Evolutionary conservation across 2,113 vertebrate species (phyloP).

Genomic region (Cyphomyrus discorhynchus): DNA sequence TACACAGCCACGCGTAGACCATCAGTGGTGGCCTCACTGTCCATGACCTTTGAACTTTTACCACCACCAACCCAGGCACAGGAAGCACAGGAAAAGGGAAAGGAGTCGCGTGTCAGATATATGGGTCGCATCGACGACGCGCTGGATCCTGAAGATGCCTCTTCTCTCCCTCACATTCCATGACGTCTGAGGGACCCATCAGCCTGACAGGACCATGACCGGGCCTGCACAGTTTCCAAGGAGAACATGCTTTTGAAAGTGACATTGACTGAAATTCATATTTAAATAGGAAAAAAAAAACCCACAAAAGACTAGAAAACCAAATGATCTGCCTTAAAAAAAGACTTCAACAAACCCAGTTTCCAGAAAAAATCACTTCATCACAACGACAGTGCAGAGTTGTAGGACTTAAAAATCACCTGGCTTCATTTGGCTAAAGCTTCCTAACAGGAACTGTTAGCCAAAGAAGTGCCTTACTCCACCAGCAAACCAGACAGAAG

Average conservation of each 20-base stretch:
- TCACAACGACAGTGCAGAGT: constrained; percentile 38
- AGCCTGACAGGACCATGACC: background rate
- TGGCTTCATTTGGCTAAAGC: constrained; percentile 38
- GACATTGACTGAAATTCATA: constrained; percentile 39
- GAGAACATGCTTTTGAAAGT: background rate
- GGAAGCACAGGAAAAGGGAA: constrained; percentile 19
- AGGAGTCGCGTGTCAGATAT: background rate
- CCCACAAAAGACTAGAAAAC: background rate
- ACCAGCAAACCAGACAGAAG: constrained; percentile 44
- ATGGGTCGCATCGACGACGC: background rate
- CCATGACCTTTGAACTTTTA: background rate
- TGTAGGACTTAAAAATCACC: constrained; percentile 41
- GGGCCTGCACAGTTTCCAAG: background rate
- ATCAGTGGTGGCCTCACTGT: background rate
- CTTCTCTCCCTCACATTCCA: background rate
- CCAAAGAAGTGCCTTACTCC: constrained; percentile 62
- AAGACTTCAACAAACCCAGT: constrained; percentile 55
- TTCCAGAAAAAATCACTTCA: constrained; percentile 35
- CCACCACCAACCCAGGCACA: background rate
- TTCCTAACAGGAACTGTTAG: constrained; percentile 36
- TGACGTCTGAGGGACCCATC: background rate
- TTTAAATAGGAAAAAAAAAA: constrained; percentile 7
- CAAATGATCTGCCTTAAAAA: constrained; percentile 55
- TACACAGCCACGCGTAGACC: constrained; percentile 62
- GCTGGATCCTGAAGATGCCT: background rate